Conservation (phyloP, 2,888 invertebrate species). For the Ormyrus nitidulus region DNA sequence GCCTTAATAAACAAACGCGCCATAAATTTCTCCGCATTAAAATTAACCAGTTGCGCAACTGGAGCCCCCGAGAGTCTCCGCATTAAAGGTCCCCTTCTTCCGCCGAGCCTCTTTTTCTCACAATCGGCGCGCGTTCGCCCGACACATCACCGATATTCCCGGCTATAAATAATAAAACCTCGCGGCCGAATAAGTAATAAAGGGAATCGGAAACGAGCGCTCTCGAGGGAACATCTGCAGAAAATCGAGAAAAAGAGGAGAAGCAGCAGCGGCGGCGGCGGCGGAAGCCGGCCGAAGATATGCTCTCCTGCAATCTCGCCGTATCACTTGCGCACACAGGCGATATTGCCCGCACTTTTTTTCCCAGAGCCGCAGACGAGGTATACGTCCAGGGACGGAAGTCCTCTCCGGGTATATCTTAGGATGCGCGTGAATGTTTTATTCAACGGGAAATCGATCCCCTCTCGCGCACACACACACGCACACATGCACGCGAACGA, state of each 20-base stretch:
- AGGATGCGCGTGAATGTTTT: conserved; percentile 26
- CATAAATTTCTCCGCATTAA: not conserved
- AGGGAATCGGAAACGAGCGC: conserved; percentile 33
- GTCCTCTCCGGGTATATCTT: not conserved
- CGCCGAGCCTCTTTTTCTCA: not conserved
- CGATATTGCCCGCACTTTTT: conserved; percentile 6
- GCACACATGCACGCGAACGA: not conserved
- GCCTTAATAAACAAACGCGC: conserved; percentile 6
- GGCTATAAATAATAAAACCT: conserved; percentile 37
- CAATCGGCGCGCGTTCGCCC: not conserved
- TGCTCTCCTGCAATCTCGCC: conserved; percentile 16
- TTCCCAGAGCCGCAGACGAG: not conserved
- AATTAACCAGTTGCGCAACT: not conserved
- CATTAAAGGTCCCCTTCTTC: not conserved
- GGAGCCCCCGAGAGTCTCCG: not conserved
- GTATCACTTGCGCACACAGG: not conserved
- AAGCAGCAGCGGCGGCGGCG: not conserved
- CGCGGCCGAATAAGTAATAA: conserved; percentile 22
- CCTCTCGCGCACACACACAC: not conserved
- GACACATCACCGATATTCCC: not conserved
- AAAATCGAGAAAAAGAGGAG: conserved; percentile 20
- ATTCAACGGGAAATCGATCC: conserved; percentile 43
- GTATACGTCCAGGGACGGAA: not conserved
- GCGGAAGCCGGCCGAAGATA: conserved; percentile 41
- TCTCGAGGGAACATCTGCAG: not conserved